Conservation (phyloP, 2,888 invertebrate genomes). For the Pyrochroa serraticornis region DNA sequence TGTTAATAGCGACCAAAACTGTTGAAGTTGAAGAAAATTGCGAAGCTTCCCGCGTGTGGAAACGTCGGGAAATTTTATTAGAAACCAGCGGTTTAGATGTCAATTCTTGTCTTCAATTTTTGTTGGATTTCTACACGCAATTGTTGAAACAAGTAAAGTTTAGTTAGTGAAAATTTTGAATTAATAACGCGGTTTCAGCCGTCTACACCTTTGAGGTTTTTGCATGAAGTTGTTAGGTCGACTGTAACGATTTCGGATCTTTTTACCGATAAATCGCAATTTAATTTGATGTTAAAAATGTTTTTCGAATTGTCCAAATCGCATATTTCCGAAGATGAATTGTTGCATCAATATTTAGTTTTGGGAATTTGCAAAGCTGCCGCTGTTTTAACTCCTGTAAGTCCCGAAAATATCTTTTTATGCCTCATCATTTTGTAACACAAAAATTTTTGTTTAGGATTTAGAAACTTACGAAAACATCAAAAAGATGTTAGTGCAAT, state of each 20-base stretch:
- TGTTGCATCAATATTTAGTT: slow-evolving; percentile 73
- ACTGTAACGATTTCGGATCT: slow-evolving; percentile 77
- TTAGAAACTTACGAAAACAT: slow-evolving; percentile 66
- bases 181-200: slow-evolving; percentile 47
- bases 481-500: slow-evolving; percentile 64
- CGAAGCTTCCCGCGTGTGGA: slow-evolving; percentile 42
- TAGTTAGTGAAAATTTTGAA: background rate
- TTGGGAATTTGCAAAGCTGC: slow-evolving; percentile 72
- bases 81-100: slow-evolving; percentile 77
- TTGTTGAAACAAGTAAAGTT: slow-evolving; percentile 65
- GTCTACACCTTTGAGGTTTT: slow-evolving; percentile 57
- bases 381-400: slow-evolving; percentile 67
- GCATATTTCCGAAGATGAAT: slow-evolving; percentile 77
- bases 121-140: slow-evolving; percentile 88
- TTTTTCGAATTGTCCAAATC: slow-evolving; percentile 69
- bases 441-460: slow-evolving; percentile 55
- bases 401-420: slow-evolving; percentile 32
- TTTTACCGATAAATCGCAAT: slow-evolving; percentile 76
- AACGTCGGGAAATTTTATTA: slow-evolving; percentile 54
- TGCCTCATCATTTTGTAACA: too few species aligned
- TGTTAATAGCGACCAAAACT: slow-evolving; percentile 65
- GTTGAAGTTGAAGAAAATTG: slow-evolving; percentile 59
- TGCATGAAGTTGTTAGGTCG: slow-evolving; percentile 68
- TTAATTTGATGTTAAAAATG: slow-evolving; percentile 78
- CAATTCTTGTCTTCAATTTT: slow-evolving; percentile 89